Evolutionary conservation across 1,140 invertebrate species (phyloP), one percentile per base, ranked within the genome.

Genomic region (Elysia chlorotica): DNA sequence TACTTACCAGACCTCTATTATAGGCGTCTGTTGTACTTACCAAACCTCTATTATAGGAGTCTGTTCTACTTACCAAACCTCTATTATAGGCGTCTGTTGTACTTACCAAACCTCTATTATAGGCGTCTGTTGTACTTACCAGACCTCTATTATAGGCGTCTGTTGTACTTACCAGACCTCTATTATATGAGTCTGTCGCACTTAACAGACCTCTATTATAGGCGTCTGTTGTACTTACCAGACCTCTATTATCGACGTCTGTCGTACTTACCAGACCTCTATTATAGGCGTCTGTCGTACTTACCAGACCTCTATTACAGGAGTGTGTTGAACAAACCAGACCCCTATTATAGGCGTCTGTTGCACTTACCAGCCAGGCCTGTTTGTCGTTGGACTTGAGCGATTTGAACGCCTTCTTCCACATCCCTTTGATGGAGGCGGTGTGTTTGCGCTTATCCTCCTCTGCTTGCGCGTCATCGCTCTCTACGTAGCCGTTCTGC

Each of bases 381-480:
- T 59, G 72, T 59, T 76, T 72, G 33, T 66, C 57, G 17, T 77
- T 79, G 59, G 93, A 91, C 79, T 97, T 98, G 74, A 98, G 90
- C 85, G 93, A 97, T 88, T 95, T 94, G 89, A 98, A 96, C 76
- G 96, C 96, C 88, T 98, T 98, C 81, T 98, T 89, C 96, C 96
- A 98, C 91, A 98, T 97, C 84, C 93, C 95, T 89, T 97, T 97
- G 91, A 97, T 97, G 81, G 93, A 85, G 31, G 92, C 94, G 4
- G 82, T 78, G 67, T 93, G 93, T 93, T 96, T 79, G 53, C 78
- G 77, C 28, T 71, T 65, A 21, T 80, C 78, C 61, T 79, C 76
- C 35, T 74, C 71, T 17, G 6, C 37, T 35, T 56, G 37, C 10
- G 37, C 54, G 23, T 77, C 79, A 54, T 79, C 73, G 28, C 76